Percentiles rank a stretch among this genome's conserved stretches.
Conservation (phyloP, 2,888 invertebrate genomes). For the Xanthorhoe spadicearia region DNA sequence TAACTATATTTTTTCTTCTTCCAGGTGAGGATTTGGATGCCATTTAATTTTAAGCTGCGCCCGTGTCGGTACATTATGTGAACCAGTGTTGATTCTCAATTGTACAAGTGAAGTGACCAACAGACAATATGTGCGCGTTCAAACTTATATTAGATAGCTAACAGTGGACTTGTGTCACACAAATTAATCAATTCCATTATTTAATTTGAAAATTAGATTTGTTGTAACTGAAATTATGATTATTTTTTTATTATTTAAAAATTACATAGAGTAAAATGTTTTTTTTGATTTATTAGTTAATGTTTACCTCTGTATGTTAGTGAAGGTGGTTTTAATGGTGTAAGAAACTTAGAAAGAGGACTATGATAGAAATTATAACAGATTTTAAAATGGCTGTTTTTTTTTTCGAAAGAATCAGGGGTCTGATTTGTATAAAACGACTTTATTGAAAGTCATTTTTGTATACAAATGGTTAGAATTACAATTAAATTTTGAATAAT, state of each 20-base stretch:
- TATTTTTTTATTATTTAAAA: slow-evolving; percentile 80
- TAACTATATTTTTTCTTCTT: slow-evolving; percentile 44
- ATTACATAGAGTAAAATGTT: slow-evolving; percentile 80
- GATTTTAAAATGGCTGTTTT: neutral
- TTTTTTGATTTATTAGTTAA: slow-evolving; percentile 62
- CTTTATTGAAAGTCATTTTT: neutral
- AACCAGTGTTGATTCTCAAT: slow-evolving; percentile 63
- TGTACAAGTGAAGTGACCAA: slow-evolving; percentile 50
- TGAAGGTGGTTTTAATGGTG: slow-evolving; percentile 44
- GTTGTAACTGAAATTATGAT: slow-evolving; percentile 80
- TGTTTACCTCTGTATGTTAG: slow-evolving; percentile 78
- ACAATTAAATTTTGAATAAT: neutral
- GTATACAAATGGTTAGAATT: neutral
- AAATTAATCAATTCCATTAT: slow-evolving; percentile 82
- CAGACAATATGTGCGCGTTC: slow-evolving; percentile 50
- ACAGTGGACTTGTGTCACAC: slow-evolving; percentile 56
- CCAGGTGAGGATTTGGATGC: slow-evolving; percentile 82
- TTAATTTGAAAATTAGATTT: slow-evolving; percentile 68
- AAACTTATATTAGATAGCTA: slow-evolving; percentile 65
- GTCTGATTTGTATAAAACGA: neutral
- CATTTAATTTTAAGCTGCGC: slow-evolving; percentile 81
- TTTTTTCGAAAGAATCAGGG: neutral
- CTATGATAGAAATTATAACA: neutral
- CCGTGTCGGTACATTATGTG: slow-evolving; percentile 71
- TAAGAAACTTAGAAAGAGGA: neutral